Base-by-base conservation (phyloP, 2,113 vertebrate genomes). In the Epinephelus cyanopodus region DNA sequence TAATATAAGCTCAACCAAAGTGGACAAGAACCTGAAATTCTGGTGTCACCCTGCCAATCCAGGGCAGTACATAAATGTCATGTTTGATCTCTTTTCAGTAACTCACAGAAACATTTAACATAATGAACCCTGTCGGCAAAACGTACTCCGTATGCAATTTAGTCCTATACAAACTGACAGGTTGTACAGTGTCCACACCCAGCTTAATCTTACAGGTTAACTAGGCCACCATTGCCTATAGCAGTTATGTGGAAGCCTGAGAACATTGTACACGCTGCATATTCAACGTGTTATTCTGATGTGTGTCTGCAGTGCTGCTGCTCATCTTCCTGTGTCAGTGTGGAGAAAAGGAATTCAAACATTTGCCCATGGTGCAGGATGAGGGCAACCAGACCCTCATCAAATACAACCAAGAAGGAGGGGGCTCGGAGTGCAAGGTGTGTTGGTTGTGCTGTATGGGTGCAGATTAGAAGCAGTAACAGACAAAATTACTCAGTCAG, bases 371-470 rank as follows among this genome's bases (percentile, higher is more conserved):
- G 14, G 0, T 33, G 2, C 12, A 56, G 1, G 82, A 90, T 1
- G 93, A 93, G 18, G 93, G 92, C 45, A 83, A 56, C 68, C 95
- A 95, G 88, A 93, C 92, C 8, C 82, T 96, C 25, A 94, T 94
- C 50, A 82, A 61, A 19, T 96, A 95, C 85, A 96, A 96, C 25
- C 79, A 94, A 14, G 95, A 96, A 83, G 95, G 93, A 83, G 92
- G 92, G 0, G 77, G 90, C 10, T 71, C 92, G 1, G 27, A 52
- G 15, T 91, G 61, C 81, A 91, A 54, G 90, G 95, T 96, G 23
- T 54, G 87, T 76, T 68, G 39, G 19, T 63, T 47, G 18, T 86
- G 65, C n/a, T 71, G 48, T 64, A n/a, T 9, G 9, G 48, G 0
- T 45, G 23, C n/a, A 48, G 54, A 64, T 57, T 65, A 19, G 7